phyloP scores from a whole-genome alignment of 2,888 invertebrate genomes.

The Mamestra brassicae region DNA sequence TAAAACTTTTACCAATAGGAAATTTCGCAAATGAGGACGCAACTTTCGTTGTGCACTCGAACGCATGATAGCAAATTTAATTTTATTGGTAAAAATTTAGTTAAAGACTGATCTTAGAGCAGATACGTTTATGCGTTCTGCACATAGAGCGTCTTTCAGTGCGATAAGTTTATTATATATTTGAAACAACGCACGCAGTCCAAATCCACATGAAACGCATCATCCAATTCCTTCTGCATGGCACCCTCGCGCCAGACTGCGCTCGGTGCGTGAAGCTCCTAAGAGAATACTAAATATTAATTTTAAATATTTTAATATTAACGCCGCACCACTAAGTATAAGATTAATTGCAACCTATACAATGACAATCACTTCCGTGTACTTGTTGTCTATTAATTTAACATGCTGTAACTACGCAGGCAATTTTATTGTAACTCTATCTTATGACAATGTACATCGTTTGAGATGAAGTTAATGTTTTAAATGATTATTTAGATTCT shows the following conservation, averaged over 20 bases:
- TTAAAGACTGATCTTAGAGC: slow-evolving; percentile 12
- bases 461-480: slow-evolving; percentile 28
- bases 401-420: slow-evolving; percentile 75
- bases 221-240: slow-evolving; percentile 69
- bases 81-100: slow-evolving; percentile 4
- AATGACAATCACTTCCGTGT: slow-evolving; percentile 66
- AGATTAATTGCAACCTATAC: slow-evolving; percentile 62
- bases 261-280: slow-evolving; percentile 68
- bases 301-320: slow-evolving; percentile 52
- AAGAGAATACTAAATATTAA: slow-evolving; percentile 65
- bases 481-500: slow-evolving; percentile 26
- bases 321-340: slow-evolving; percentile 57
- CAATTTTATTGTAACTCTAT: slow-evolving; percentile 55
- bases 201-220: slow-evolving; percentile 69
- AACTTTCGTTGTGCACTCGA: neutral
- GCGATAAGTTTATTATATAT: slow-evolving; percentile 65
- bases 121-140: slow-evolving; percentile 15
- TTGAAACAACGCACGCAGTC: slow-evolving; percentile 67
- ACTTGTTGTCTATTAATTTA: slow-evolving; percentile 61
- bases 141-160: slow-evolving; percentile 51
- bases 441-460: slow-evolving; percentile 49
- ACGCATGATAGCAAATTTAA: slow-evolving; percentile 23
- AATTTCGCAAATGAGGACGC: slow-evolving; percentile 13
- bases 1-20: slow-evolving; percentile 10
- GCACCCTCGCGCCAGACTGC: slow-evolving; percentile 69